Percentiles rank a stretch among this genome's conserved stretches.
phyloP scores from a whole-genome alignment of 2,888 invertebrate species.

The Coenonympha glycerion region DNA sequence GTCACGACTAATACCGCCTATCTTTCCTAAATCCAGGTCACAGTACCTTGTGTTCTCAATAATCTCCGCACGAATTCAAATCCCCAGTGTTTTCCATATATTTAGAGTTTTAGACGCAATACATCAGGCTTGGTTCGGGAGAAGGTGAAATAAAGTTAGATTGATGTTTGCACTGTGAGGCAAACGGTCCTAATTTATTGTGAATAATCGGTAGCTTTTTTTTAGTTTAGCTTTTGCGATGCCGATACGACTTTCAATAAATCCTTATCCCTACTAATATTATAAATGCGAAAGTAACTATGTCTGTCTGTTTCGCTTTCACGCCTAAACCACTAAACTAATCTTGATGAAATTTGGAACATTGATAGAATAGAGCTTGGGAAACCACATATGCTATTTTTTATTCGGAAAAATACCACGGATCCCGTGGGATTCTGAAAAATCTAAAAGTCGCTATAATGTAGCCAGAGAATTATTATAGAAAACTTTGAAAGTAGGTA shows the following conservation, averaged over 20 bases:
- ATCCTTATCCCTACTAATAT: too few relatives aligned
- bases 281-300: too few relatives aligned
- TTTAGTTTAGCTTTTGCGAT: neutral
- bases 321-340: too few relatives aligned
- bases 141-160: constrained; percentile 15
- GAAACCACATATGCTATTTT: too few relatives aligned
- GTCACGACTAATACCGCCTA: neutral
- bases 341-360: too few relatives aligned
- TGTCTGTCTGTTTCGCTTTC: too few relatives aligned
- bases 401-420: too few relatives aligned
- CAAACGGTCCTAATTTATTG: constrained; percentile 26
- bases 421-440: too few relatives aligned
- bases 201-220: constrained; percentile 6
- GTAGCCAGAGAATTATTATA: too few relatives aligned
- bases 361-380: too few relatives aligned
- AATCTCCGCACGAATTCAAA: constrained; percentile 4
- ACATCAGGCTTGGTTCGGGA: neutral
- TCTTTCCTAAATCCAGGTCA: neutral
- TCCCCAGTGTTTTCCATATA: neutral
- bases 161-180: constrained; percentile 14
- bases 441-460: too few relatives aligned
- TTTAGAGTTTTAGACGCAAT: constrained; percentile 9
- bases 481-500: too few relatives aligned
- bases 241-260: neutral
- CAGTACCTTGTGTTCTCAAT: neutral